Percentiles rank a stretch among this genome's conserved stretches.
Conservation (phyloP, 2,888 invertebrate genomes). For the Cosmia pyralina region DNA sequence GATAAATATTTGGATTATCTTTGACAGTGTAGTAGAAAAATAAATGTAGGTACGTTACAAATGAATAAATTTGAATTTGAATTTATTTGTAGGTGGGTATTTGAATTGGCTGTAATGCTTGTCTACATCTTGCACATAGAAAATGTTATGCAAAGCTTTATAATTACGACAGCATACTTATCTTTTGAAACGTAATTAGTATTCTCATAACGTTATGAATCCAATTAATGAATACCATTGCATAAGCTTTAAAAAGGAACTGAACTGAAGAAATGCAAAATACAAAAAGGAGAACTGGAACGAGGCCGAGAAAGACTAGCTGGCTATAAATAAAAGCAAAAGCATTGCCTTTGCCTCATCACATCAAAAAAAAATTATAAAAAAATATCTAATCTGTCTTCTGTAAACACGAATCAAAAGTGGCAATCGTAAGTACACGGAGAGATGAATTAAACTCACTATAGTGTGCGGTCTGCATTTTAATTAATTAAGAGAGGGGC, state of each 20-base stretch:
- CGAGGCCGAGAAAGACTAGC: constrained; percentile 39
- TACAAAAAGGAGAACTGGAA: constrained; percentile 48
- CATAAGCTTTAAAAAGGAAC: constrained; percentile 47
- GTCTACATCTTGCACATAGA: not conserved
- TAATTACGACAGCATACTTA: not conserved
- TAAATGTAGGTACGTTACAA: not conserved
- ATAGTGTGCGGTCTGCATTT: constrained; percentile 86
- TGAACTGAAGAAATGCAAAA: constrained; percentile 53
- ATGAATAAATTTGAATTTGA: too few species aligned
- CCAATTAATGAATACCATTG: constrained; percentile 56
- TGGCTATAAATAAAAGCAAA: constrained; percentile 49
- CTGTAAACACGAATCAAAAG: constrained; percentile 75
- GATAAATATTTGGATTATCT: constrained; percentile 14
- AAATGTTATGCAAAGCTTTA: not conserved
- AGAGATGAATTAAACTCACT: constrained; percentile 77
- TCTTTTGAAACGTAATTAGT: constrained; percentile 2
- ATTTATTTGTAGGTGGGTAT: not conserved
- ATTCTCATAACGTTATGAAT: constrained; percentile 29
- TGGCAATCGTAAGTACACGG: constrained; percentile 75
- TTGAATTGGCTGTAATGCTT: too few species aligned
- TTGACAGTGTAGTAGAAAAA: not conserved
- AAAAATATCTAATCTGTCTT: constrained; percentile 53
- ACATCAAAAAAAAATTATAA: constrained; percentile 35
- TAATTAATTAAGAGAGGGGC: constrained; percentile 86
- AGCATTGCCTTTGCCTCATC: constrained; percentile 40